Evolutionary conservation across 2,113 vertebrate genomes (phyloP), one percentile per base, ranked within the genome.

Genomic region (Cephalopterus ornatus): DNA sequence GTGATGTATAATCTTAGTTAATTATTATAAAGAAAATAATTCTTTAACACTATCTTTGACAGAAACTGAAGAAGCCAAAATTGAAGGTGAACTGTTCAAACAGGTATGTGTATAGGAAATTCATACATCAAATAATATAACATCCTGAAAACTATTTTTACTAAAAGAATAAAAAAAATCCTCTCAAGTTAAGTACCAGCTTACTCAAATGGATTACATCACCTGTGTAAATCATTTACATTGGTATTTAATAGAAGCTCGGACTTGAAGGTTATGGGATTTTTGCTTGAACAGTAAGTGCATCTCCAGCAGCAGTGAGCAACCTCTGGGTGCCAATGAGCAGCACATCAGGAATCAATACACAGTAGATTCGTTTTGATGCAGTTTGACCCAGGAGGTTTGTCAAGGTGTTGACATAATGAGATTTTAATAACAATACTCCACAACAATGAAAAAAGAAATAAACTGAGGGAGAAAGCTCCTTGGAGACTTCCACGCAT

Each of bases 301-400:
- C n/a, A 65, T 18, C 22, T 89, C 27, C 37, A 89, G 32, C 50
- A 92, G 18, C 32, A 58, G 9, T 24, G 41, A 80, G 20, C 39
- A 53, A 53, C 14, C 4, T 1, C 19, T 22, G 17, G 37, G 22
- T 18, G 28, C 11, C 24, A 76, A 27, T 1, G 2, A 50, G 32
- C 6, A 59, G 26, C 20, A 18, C 50, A n/a, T 33, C 37, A 81
- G 44, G 22, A 21, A n/a, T 8, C 0, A 1, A 12, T 32, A 7
- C 28, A 35, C 33, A 37, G 9, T 12, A 27, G 28, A 59, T 16
- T 70, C 22, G 14, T 26, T 28, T 16, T 14, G 32, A 42, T 14
- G 32, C 12, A 39, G 14, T 47, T 39, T 52, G 8, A 94, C 14
- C 26, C 22, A 49, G 44, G 14, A 65, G 32, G 27, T 93, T 84